phyloP scores from a whole-genome alignment of 2,888 invertebrate species.

The Epinotia nisella region DNA sequence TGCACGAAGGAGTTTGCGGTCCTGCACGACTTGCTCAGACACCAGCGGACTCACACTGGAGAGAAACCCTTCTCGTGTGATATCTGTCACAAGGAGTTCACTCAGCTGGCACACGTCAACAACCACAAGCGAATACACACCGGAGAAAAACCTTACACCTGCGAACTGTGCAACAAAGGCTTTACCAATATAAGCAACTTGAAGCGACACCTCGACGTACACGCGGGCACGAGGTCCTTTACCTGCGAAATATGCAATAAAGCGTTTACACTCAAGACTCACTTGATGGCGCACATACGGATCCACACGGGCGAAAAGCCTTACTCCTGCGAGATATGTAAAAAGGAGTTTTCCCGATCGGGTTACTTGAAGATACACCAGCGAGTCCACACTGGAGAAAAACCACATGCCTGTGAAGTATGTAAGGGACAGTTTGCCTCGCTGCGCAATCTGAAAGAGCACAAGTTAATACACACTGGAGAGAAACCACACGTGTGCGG shows the following conservation, averaged over 20 bases:
- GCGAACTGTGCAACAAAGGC: neutral
- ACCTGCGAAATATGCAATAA: neutral
- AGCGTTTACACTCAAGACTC: neutral
- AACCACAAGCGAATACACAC: slow-evolving; percentile 1
- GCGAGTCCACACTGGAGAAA: neutral
- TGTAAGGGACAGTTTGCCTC: neutral
- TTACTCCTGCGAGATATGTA: neutral
- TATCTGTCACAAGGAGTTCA: neutral
- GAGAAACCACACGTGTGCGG: slow-evolving; percentile 4
- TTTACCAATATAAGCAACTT: neutral
- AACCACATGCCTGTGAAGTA: neutral
- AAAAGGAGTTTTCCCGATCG: neutral
- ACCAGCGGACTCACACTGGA: neutral
- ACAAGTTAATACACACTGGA: neutral
- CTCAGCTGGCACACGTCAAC: neutral
- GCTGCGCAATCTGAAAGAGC: neutral
- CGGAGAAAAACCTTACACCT: neutral
- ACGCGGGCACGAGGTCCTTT: neutral
- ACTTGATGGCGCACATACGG: slow-evolving; percentile 2
- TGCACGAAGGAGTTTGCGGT: neutral
- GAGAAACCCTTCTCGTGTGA: neutral
- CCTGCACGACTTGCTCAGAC: neutral
- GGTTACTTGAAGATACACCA: neutral
- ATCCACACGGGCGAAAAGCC: neutral
- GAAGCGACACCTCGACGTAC: neutral